Percentiles rank a stretch among this genome's conserved stretches.
These are phyloP conservation scores for Fragum whitleyi DNA, from an alignment of 2,888 invertebrate species.

Conservation along the genomic window DNA sequence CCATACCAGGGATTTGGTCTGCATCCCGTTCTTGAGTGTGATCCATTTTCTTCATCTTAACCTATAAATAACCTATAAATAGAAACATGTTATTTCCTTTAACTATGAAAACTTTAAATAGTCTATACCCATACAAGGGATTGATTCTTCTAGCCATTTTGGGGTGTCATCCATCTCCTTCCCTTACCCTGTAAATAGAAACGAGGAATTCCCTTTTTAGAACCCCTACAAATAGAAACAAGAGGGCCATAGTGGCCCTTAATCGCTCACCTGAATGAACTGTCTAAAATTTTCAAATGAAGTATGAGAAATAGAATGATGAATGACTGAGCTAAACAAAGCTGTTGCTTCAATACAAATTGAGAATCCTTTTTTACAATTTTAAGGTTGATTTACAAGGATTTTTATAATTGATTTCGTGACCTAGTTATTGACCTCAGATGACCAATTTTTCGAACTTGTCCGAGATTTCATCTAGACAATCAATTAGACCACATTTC, in stretches of 20 bases:
- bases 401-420: too few species aligned
- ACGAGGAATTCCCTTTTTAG: background rate
- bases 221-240: background rate
- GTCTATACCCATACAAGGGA: constrained; percentile 64
- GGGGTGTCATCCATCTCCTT: constrained; percentile 67
- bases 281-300: too few species aligned
- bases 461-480: too few species aligned
- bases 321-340: too few species aligned
- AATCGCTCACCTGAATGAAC: background rate
- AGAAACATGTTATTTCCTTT: background rate
- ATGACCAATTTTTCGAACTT: too few species aligned
- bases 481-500: too few species aligned
- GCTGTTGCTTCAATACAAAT: too few species aligned
- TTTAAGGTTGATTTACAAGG: too few species aligned
- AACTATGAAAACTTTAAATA: too few species aligned
- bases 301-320: too few species aligned
- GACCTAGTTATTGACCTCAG: too few species aligned
- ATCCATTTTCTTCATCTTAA: constrained; percentile 66
- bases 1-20: constrained; percentile 72
- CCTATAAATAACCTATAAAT: constrained; percentile 30
- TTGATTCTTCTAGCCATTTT: constrained; percentile 75
- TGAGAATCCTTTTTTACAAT: too few species aligned
- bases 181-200: constrained; percentile 44
- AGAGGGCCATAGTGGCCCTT: background rate
- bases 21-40: constrained; percentile 74